Evolutionary conservation across 2,797 vertebrate species (phyloP).

Genomic region (Clamator glandarius): DNA sequence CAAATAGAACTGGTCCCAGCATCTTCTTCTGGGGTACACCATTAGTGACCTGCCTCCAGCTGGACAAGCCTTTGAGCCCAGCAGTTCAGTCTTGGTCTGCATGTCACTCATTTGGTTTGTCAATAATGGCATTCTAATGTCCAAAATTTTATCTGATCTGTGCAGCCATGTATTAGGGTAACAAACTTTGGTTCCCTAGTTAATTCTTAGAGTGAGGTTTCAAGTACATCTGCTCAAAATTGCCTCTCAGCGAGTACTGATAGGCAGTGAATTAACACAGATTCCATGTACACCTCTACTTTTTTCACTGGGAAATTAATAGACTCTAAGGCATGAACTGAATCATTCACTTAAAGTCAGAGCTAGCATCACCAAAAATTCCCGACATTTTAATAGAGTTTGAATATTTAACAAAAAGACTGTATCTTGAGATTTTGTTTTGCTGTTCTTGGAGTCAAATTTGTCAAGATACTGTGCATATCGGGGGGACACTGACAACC

Average conservation of each 20-base stretch:
- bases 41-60: background rate
- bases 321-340: background rate
- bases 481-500: background rate
- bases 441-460: background rate
- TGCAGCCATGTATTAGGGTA: background rate
- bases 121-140: background rate
- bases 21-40: background rate
- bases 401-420: background rate
- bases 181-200: background rate
- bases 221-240: background rate
- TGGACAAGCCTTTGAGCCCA: background rate
- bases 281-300: background rate
- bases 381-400: background rate
- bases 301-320: background rate
- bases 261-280: background rate
- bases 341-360: background rate
- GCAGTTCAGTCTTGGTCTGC: background rate
- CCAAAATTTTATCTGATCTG: background rate
- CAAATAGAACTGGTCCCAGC: background rate
- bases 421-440: background rate
- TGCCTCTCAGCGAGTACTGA: background rate
- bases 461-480: background rate
- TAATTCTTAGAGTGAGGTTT: background rate
- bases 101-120: background rate
- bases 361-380: background rate